Base-by-base conservation (phyloP, 2,888 invertebrate species). In the Drosophila niveifrons region DNA sequence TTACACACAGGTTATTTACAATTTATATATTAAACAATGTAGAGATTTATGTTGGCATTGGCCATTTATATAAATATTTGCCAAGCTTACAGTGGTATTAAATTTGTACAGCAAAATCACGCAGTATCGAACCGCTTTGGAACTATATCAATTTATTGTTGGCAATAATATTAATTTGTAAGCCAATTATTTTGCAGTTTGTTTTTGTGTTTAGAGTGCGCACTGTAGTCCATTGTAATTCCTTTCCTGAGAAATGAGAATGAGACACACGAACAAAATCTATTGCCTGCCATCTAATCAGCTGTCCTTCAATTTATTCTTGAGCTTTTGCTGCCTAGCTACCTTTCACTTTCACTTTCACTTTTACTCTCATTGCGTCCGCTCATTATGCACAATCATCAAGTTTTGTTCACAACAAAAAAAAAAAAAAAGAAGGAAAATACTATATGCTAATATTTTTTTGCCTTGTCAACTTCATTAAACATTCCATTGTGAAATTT, bases 401-500 rank as follows among this genome's bases (percentile, higher is more conserved):
- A 36, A 28, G 43, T 59, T 67, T 10, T 13, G 57, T 39, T 51
- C 55, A 13, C 23, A 23, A 23, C 23, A 23, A 23, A 46, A 50
- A 63, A 53, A 59, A 51, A 52, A 66, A 59, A 9, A 31, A 31
- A 10, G 10, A 28, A 28, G 28, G 4, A 28, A 28, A 11, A 18
- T 34, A 23, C 23, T 23, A 23, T 23, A 23, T 23, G 23, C 23
- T 23, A 23, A 23, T 23, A 23, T 59, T 39, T 59, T 29, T 52
- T 50, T 56, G 7, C 55, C 56, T 57, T 13, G 75, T 65, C 59
- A 70, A 55, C 57, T 47, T 48, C 50, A 58, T 72, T 71, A 58
- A 56, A 18, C 46, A 72, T 76, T 66, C 57, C 61, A 65, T 66
- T 76, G 57, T 56, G 62, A 66, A 48, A 55, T 62, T 58, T 72